phyloP scores from a whole-genome alignment of 2,888 invertebrate species.

The Trachelus iudaicus region DNA sequence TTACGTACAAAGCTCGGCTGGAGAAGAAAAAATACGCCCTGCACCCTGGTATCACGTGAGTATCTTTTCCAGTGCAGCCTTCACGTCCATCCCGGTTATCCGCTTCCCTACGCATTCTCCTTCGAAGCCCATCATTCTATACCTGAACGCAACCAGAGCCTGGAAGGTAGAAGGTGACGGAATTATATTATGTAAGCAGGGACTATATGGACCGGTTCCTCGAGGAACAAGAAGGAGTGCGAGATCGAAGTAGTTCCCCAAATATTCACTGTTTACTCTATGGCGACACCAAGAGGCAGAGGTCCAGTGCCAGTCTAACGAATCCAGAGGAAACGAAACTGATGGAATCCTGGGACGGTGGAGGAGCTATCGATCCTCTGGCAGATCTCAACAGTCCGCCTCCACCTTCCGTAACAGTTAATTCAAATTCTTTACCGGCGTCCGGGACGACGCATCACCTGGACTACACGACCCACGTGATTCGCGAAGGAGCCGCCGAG shows the following conservation, averaged over 20 bases:
- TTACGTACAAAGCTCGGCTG: constrained; percentile 86
- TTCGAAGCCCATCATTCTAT: not conserved
- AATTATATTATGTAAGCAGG: constrained; percentile 57
- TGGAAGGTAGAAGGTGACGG: not conserved
- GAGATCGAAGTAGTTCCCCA: constrained; percentile 79
- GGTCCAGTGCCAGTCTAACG: constrained; percentile 36
- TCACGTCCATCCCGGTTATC: not conserved
- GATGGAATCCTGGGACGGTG: constrained; percentile 55
- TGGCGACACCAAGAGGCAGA: constrained; percentile 59
- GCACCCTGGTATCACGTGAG: constrained; percentile 87
- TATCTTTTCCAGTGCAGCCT: constrained; percentile 55
- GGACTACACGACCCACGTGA: constrained; percentile 30
- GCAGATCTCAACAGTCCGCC: constrained; percentile 29
- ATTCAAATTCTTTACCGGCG: constrained; percentile 10
- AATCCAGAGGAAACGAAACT: constrained; percentile 53
- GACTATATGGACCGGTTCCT: constrained; percentile 95
- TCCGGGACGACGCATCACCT: constrained; percentile 22
- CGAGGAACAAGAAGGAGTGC: constrained; percentile 81
- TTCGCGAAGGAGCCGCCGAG: constrained; percentile 26
- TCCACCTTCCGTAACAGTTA: constrained; percentile 10
- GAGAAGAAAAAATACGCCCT: constrained; percentile 94
- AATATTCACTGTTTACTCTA: constrained; percentile 69
- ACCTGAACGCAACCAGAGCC: not conserved
- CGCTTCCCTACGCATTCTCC: not conserved
- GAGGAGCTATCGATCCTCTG: constrained; percentile 33